Percentiles rank a stretch among this genome's conserved stretches.
phyloP scores from a whole-genome alignment of 2,888 invertebrate genomes.

The Macrosiphum euphorbiae region DNA sequence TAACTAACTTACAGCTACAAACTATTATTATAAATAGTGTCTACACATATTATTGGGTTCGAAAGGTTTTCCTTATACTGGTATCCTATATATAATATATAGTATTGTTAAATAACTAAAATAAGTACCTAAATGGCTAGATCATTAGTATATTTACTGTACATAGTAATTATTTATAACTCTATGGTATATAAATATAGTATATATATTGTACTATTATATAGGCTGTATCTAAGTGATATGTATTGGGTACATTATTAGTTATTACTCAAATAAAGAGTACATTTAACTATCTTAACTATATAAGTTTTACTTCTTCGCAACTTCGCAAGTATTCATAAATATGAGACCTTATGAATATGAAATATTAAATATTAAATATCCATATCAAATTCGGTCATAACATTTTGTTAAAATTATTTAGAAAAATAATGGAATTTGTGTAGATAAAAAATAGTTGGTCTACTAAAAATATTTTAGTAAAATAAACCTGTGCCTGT shows the following conservation, averaged over 20 bases:
- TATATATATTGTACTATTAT: too few species aligned
- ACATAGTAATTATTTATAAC: not conserved
- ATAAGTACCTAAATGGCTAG: too few species aligned
- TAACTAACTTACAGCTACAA: not conserved
- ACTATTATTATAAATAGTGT: not conserved
- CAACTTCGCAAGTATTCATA: not conserved
- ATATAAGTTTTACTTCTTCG: not conserved
- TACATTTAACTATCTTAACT: not conserved
- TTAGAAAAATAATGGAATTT: not conserved
- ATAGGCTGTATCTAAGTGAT: not conserved
- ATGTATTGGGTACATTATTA: not conserved
- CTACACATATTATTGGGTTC: not conserved
- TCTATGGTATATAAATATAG: not conserved
- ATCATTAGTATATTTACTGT: too few species aligned
- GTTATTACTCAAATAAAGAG: not conserved
- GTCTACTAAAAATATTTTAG: not conserved
- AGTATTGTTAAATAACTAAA: not conserved
- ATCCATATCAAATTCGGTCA: not conserved
- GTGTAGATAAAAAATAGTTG: not conserved
- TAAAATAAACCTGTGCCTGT: not conserved
- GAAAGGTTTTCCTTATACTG: not conserved
- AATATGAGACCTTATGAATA: not conserved
- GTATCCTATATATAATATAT: not conserved
- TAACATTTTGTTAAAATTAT: not conserved
- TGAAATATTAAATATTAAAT: not conserved